Base-by-base conservation (phyloP, 1,140 invertebrate species). In the Bathynomus jamesi region DNA sequence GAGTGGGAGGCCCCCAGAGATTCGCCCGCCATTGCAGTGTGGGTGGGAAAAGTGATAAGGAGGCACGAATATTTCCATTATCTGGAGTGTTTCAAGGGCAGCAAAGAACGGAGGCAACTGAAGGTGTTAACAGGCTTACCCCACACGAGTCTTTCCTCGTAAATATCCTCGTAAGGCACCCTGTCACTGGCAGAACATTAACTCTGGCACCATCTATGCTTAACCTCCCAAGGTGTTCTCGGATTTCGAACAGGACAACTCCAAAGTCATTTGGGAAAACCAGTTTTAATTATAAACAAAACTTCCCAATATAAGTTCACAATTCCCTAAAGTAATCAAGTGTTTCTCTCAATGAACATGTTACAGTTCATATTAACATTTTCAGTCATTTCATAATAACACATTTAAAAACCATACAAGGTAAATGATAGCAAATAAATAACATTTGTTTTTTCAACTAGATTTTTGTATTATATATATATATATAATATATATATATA, bases 401-500 rank as follows among this genome's bases (percentile, higher is more conserved):
- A n/a, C n/a, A n/a, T n/a, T n/a, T n/a, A n/a, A n/a, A n/a, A n/a
- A n/a, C n/a, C n/a, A n/a, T n/a, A n/a, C n/a, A n/a, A n/a, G n/a
- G n/a, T n/a, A n/a, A n/a, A n/a, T n/a, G n/a, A n/a, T n/a, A n/a
- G n/a, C n/a, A n/a, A n/a, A n/a, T n/a, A n/a, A n/a, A n/a, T n/a
- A n/a, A n/a, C n/a, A n/a, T n/a, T n/a, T n/a, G n/a, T n/a, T n/a
- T 40, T 40, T 40, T 8, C 17, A 40, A 8, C 7, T 40, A 40
- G 32, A 17, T 40, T 8, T 40, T 8, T 40, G 17, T 40, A 40
- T 40, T 8, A 40, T 40, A 40, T 40, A 53, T 53, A 53, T 53
- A 53, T 53, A 53, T 53, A 40, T 53, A 53, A 53, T 53, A 53
- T 53, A 53, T 53, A 53, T 53, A 53, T 53, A 53, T 53, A n/a